Conservation (phyloP, 2,888 invertebrate species). For the Eristalinus aeneus region DNA sequence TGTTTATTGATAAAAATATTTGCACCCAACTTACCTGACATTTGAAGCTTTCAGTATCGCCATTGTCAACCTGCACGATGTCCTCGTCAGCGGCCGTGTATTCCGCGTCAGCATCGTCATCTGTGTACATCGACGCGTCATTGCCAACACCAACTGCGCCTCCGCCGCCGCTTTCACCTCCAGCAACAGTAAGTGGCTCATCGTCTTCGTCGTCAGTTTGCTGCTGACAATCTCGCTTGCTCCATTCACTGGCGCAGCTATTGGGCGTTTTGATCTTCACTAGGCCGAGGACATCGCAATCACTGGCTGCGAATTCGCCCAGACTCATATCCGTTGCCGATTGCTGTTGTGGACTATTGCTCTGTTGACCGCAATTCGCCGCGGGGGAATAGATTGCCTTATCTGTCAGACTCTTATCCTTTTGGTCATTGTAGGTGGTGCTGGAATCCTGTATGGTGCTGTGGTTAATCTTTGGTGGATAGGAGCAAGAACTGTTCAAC, state of each 20-base stretch:
- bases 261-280: conserved; percentile 44
- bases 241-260: conserved; percentile 51
- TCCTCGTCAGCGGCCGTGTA: conserved; percentile 6
- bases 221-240: conserved; percentile 82
- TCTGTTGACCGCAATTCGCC: conserved; percentile 8
- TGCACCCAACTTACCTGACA: not conserved
- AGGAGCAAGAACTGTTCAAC: conserved; percentile 28
- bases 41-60: not conserved
- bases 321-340: not conserved
- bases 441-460: not conserved
- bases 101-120: conserved; percentile 13
- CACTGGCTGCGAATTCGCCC: conserved; percentile 11
- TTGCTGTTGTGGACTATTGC: conserved; percentile 17
- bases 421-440: conserved; percentile 8
- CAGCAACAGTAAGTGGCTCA: not conserved
- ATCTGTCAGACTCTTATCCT: not conserved
- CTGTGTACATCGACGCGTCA: conserved; percentile 15
- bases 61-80: not conserved
- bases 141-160: not conserved
- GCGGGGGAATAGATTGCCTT: conserved; percentile 6
- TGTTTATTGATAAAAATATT: too few species aligned
- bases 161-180: conserved; percentile 12
- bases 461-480: conserved; percentile 56
- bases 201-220: conserved; percentile 74
- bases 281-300: conserved; percentile 34